Evolutionary conservation across 1,140 invertebrate genomes (phyloP), one percentile per base, ranked within the genome.

Genomic region (Ceratoteleas bidentatus): DNA sequence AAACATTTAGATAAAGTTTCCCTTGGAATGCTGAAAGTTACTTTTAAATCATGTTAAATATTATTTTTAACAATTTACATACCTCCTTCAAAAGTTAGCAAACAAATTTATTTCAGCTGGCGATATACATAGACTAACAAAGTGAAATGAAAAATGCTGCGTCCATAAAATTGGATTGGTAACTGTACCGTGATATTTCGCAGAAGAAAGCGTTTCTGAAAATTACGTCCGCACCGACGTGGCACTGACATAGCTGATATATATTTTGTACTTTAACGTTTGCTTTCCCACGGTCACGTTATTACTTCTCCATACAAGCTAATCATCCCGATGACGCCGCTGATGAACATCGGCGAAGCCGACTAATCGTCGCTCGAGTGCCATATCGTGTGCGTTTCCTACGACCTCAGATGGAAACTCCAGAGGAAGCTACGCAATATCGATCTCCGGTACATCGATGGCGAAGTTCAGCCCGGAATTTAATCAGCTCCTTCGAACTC

Each of bases 391-490:
- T 64, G 65, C 52, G 60, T 60, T 62, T 79, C 75, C 58, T 75
- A 73, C 62, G 45, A 58, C 43, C 70, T 68, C 24, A 14, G 56
- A 65, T 65, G 45, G 32, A 73, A 75, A 60, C 75, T 73, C 62
- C 52, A 36, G 64, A 80, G 80, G 69, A 83, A 75, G 69, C 69
- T 75, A 73, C 76, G 72, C 70, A 85, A 78, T 83, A 85, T 81
- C 81, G 84, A 85, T 85, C 84, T 79, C 65, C 65, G 77, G 73
- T 69, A 60, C 70, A 85, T 85, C 74, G 81, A 87, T 86, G 76
- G 77, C 78, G 79, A 86, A 85, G 77, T 88, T 88, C 72, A 83
- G 62, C 76, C 77, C 83, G 84, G 86, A 87, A 88, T 88, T 87
- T 87, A 88, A 88, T 88, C 85, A 87, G 83, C 62, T 58, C 49